These are phyloP conservation scores for Bovichtus diacanthus DNA, from an alignment of 2,797 vertebrate genomes.

Conservation along the genomic window DNA sequence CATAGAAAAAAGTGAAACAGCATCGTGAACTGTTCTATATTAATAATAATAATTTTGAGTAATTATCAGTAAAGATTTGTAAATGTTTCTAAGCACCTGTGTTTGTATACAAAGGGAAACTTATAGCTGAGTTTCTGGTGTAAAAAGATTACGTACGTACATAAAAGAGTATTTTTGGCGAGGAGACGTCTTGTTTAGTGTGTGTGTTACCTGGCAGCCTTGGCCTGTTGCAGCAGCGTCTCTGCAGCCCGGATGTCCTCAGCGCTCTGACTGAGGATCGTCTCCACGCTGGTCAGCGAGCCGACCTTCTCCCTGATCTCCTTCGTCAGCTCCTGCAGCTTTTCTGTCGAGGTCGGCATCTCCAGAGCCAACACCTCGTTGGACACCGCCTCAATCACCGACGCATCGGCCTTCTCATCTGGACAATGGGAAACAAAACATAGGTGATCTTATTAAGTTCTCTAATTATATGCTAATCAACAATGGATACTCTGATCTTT, in stretches of 20 bases:
- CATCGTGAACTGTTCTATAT: too few species aligned
- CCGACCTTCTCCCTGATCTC: conserved; percentile 92
- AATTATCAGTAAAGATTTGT: too few species aligned
- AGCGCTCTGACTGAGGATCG: conserved; percentile 91
- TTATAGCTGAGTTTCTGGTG: too few species aligned
- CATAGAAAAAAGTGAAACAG: too few species aligned
- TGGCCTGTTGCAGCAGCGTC: conserved; percentile 89
- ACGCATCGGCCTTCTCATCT: conserved; percentile 74
- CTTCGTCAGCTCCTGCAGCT: conserved; percentile 90
- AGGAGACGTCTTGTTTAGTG: too few species aligned
- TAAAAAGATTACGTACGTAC: too few species aligned
- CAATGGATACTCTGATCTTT: not conserved
- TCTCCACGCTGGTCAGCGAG: conserved; percentile 92
- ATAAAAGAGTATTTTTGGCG: too few species aligned
- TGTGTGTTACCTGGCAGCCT: conserved; percentile 86
- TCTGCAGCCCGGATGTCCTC: conserved; percentile 89
- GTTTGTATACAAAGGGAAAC: too few species aligned
- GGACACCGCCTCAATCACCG: conserved; percentile 91
- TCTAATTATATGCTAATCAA: too few species aligned
- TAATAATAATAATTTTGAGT: too few species aligned
- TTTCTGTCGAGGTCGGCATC: conserved; percentile 91
- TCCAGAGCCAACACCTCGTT: conserved; percentile 94
- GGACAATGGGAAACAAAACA: not conserved
- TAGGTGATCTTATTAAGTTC: not conserved
- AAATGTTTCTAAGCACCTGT: too few species aligned